Conservation (phyloP, 2,113 vertebrate genomes). For the Grallaria varia region DNA sequence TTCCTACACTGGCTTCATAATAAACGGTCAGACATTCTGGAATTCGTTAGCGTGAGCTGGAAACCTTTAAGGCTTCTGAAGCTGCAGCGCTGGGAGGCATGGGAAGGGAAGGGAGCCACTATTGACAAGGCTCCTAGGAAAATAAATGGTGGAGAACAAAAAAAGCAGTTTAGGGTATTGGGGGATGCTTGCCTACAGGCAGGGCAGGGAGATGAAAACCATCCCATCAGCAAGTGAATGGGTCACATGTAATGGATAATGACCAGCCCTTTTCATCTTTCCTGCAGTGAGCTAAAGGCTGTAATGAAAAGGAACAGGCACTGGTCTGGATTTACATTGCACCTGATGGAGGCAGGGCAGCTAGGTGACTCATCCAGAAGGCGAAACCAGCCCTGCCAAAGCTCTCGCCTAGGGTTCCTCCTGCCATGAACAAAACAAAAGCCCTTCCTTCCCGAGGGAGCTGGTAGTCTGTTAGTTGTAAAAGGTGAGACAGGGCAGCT, state of each 20-base stretch:
- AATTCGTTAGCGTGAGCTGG: not conserved
- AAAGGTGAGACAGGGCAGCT: not conserved
- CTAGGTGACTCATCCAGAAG: not conserved
- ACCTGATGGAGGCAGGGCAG: not conserved
- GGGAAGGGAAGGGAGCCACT: not conserved
- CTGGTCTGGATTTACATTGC: not conserved
- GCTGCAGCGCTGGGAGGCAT: not conserved
- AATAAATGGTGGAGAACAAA: slow-evolving; percentile 18
- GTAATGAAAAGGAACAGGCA: slow-evolving; percentile 28
- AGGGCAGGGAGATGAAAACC: slow-evolving; percentile 44
- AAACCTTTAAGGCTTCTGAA: not conserved
- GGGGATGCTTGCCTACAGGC: slow-evolving; percentile 35
- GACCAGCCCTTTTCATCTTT: slow-evolving; percentile 33
- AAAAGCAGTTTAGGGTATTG: slow-evolving; percentile 22
- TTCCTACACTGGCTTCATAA: not conserved
- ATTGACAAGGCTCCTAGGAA: slow-evolving; percentile 13
- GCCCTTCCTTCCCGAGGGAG: not conserved
- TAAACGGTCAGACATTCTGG: not conserved
- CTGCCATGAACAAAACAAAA: not conserved
- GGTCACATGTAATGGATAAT: slow-evolving; percentile 19
- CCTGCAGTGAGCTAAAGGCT: not conserved
- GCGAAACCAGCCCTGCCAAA: not conserved
- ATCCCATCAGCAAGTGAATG: slow-evolving; percentile 48
- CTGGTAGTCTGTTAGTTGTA: not conserved
- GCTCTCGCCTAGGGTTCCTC: not conserved